Evolutionary conservation across 2,888 invertebrate species (phyloP).

Genomic region (Anoncus sp.): DNA sequence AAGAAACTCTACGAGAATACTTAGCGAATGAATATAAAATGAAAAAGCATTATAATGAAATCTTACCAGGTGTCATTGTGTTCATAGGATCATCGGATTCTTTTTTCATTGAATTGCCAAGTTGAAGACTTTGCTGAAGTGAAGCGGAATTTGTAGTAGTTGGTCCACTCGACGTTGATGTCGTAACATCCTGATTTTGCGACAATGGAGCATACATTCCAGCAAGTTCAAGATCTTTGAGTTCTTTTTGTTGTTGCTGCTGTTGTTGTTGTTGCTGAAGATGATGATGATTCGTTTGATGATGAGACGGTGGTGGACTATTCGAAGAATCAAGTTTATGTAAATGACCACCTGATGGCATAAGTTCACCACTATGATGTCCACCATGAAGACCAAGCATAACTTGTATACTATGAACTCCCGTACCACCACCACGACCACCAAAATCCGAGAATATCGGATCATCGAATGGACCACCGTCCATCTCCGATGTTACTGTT

Average conservation of each 20-base stretch:
- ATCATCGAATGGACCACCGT: conserved; percentile 90
- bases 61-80: conserved; percentile 77
- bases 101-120: conserved; percentile 78
- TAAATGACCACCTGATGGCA: conserved; percentile 79
- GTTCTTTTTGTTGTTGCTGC: conserved; percentile 83
- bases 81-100: conserved; percentile 80
- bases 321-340: conserved; percentile 83
- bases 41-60: too few species aligned
- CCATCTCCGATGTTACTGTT: conserved; percentile 84
- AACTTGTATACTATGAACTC: conserved; percentile 88
- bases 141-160: conserved; percentile 82
- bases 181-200: conserved; percentile 83
- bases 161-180: conserved; percentile 77
- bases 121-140: conserved; percentile 77
- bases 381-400: conserved; percentile 87
- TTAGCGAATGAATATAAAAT: not conserved
- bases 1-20: too few species aligned
- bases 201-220: conserved; percentile 81
- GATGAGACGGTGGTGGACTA: conserved; percentile 82
- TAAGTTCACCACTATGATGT: conserved; percentile 79
- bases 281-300: conserved; percentile 78
- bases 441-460: conserved; percentile 91
- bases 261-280: conserved; percentile 82
- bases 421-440: conserved; percentile 84
- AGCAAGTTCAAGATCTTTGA: conserved; percentile 80